Percentiles rank a stretch among this genome's conserved stretches.
Conservation (phyloP, 1,140 invertebrate genomes). For the Dreissena polymorpha region DNA sequence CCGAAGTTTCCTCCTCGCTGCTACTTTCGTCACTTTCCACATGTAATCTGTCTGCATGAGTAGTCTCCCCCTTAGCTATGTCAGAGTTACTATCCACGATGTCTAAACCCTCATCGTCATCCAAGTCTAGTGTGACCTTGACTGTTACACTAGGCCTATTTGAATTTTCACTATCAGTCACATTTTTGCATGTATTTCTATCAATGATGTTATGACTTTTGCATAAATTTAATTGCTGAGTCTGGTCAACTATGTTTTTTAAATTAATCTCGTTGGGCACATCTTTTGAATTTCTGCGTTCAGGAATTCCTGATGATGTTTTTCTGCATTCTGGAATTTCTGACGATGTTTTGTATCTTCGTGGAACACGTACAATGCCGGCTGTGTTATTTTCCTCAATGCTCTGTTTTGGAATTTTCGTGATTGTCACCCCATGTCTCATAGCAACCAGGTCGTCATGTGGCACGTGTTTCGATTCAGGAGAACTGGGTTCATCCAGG, state of each 20-base stretch:
- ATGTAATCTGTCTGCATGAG: not conserved
- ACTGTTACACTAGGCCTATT: not conserved
- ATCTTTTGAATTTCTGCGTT: not conserved
- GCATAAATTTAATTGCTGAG: not conserved
- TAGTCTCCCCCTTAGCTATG: not conserved
- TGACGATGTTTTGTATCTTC: not conserved
- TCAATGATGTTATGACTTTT: not conserved
- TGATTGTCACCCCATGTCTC: slow-evolving; percentile 25
- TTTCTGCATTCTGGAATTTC: not conserved
- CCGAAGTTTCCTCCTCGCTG: slow-evolving; percentile 11
- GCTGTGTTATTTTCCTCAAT: not conserved
- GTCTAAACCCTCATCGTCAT: slow-evolving; percentile 31
- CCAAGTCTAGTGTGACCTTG: slow-evolving; percentile 4
- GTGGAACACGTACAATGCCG: not conserved
- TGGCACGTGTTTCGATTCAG: not conserved
- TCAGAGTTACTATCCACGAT: slow-evolving; percentile 9
- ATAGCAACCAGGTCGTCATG: slow-evolving; percentile 4
- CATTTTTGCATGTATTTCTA: not conserved
- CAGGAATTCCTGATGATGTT: not conserved
- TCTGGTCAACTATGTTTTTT: not conserved
- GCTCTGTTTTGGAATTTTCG: slow-evolving; percentile 1
- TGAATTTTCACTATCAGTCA: not conserved
- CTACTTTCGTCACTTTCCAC: not conserved
- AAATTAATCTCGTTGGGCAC: too few relatives aligned
- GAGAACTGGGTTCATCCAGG: slow-evolving; percentile 15